Conservation (phyloP, 2,113 vertebrate species). For the Motacilla alba region DNA sequence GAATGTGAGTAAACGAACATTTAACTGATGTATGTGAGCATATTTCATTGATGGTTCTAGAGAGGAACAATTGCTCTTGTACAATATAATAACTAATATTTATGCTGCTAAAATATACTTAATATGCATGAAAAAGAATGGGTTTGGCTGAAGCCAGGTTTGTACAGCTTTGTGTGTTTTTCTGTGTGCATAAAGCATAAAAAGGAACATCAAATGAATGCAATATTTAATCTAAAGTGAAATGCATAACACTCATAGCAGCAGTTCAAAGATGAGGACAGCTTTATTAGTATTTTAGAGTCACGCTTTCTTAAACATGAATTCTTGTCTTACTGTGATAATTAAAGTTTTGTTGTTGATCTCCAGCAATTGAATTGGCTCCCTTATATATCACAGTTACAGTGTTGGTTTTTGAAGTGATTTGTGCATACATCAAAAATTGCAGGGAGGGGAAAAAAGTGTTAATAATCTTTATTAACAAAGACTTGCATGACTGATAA, state of each 20-base stretch:
- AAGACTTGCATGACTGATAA: not conserved
- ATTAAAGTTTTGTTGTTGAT: not conserved
- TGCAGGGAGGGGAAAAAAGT: accelerated
- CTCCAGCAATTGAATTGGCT: not conserved
- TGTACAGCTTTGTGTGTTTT: not conserved
- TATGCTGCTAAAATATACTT: not conserved
- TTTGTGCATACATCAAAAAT: not conserved
- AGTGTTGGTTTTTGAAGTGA: not conserved
- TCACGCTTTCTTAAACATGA: not conserved
- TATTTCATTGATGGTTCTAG: not conserved
- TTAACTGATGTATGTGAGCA: not conserved
- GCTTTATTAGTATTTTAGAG: not conserved
- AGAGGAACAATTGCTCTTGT: not conserved
- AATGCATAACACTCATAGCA: not conserved
- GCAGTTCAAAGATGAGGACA: not conserved
- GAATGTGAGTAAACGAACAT: not conserved
- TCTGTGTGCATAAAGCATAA: not conserved
- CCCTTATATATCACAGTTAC: not conserved
- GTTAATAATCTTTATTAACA: not conserved
- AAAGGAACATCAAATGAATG: not conserved
- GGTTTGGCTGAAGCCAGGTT: not conserved
- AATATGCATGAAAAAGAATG: not conserved
- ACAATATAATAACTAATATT: not conserved
- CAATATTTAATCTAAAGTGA: not conserved
- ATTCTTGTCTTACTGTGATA: not conserved